Percentiles rank a stretch among this genome's conserved stretches.
phyloP scores from a whole-genome alignment of 2,797 vertebrate species.

The Gallinago nigripennis region DNA sequence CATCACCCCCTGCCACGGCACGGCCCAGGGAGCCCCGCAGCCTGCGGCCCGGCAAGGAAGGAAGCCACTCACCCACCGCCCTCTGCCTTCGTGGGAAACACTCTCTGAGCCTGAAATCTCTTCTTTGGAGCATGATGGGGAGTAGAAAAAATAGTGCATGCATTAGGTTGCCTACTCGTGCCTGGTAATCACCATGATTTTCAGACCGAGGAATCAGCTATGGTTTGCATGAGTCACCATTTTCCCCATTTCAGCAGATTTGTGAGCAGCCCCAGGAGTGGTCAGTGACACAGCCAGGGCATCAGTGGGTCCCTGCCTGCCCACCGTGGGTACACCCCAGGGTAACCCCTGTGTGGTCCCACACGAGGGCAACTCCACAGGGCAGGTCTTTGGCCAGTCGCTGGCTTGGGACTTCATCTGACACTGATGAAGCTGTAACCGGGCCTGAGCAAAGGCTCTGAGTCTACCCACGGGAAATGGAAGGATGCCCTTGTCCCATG shows the following conservation, averaged over 20 bases:
- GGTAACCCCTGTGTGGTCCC: rapidly evolving
- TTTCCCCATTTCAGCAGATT: background rate
- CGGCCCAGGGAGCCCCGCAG: background rate
- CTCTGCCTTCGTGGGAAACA: background rate
- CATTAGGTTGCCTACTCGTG: background rate
- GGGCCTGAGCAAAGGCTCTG: background rate
- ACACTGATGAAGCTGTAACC: background rate
- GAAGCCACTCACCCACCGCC: constrained; percentile 33
- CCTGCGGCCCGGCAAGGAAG: constrained; percentile 30
- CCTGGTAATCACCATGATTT: background rate
- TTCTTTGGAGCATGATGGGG: background rate
- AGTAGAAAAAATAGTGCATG: background rate
- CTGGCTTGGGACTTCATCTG: background rate
- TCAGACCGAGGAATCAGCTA: background rate
- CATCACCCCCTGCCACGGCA: background rate
- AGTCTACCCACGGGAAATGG: background rate
- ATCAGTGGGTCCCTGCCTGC: background rate
- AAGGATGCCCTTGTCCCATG: background rate
- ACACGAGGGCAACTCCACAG: rapidly evolving
- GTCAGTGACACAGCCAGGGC: background rate
- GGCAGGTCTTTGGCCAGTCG: rapidly evolving
- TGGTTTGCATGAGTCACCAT: background rate
- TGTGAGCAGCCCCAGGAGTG: background rate
- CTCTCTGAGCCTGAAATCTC: background rate
- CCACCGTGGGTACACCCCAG: rapidly evolving